Evolutionary conservation across 2,113 vertebrate species (phyloP).

Genomic region (Jaculus jaculus): DNA sequence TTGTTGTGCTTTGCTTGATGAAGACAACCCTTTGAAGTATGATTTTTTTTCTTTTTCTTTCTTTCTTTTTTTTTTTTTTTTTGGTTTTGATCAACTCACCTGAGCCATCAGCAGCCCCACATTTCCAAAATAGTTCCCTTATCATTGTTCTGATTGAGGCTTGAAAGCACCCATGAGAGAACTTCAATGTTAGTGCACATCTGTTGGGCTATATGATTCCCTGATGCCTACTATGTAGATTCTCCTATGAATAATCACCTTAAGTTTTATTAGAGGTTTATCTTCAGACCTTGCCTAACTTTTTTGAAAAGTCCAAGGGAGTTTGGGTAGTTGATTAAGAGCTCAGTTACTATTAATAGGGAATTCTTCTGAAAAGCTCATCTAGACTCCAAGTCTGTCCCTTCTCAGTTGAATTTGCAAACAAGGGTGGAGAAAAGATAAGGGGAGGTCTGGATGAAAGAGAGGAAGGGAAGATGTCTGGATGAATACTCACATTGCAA

Average conservation of each 20-base stretch:
- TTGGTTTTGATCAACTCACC: conserved; percentile 46
- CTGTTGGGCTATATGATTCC: conserved; percentile 56
- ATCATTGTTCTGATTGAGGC: conserved; percentile 58
- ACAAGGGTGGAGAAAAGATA: background rate
- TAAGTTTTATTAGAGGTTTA: conserved; percentile 72
- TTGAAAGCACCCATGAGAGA: conserved; percentile 47
- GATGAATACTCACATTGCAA: background rate
- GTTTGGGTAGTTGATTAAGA: conserved; percentile 51
- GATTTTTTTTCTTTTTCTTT: conserved; percentile 15
- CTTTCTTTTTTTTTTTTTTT: no score
- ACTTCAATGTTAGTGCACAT: conserved; percentile 17
- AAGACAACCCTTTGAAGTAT: conserved; percentile 59
- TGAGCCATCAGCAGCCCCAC: conserved; percentile 44
- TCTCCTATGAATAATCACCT: conserved; percentile 63
- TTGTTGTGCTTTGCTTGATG: conserved; percentile 68
- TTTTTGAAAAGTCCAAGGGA: conserved; percentile 51
- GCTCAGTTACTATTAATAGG: background rate
- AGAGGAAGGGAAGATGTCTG: background rate
- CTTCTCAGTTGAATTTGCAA: conserved; percentile 10
- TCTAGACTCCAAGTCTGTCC: background rate
- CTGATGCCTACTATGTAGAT: conserved; percentile 50
- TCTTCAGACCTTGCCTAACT: conserved; percentile 59
- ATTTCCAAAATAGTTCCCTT: conserved; percentile 49
- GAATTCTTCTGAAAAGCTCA: conserved; percentile 43
- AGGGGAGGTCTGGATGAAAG: conserved; percentile 17